Evolutionary conservation across 2,888 invertebrate species (phyloP).

Genomic region (Phalangium opilio): DNA sequence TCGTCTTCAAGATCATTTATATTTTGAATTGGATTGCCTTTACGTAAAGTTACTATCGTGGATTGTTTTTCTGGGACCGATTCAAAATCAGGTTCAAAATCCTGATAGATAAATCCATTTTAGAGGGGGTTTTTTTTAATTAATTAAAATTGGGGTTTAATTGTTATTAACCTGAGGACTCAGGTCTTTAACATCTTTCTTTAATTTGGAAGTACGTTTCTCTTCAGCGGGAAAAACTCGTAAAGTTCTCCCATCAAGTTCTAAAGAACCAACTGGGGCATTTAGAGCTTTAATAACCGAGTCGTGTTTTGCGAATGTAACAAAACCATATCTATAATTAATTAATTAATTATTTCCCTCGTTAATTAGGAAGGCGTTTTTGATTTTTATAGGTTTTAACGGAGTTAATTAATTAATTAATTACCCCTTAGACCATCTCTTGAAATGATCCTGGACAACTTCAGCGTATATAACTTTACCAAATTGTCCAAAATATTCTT

Average conservation of each 20-base stretch:
- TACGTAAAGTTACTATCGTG: background rate
- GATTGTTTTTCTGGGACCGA: background rate
- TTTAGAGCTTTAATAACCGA: slow-evolving; percentile 16
- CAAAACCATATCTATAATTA: slow-evolving; percentile 18
- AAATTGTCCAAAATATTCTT: slow-evolving; percentile 12
- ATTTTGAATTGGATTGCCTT: slow-evolving; percentile 4
- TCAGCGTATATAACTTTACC: slow-evolving; percentile 19
- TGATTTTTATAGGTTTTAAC: background rate
- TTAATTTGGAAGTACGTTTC: slow-evolving; percentile 15
- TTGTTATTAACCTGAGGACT: background rate
- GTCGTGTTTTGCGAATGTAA: slow-evolving; percentile 17
- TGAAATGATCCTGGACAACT: slow-evolving; percentile 19
- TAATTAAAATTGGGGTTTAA: too few species aligned
- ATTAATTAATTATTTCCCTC: background rate
- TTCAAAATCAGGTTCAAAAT: background rate
- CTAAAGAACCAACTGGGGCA: slow-evolving; percentile 9
- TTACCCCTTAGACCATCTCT: slow-evolving; percentile 15
- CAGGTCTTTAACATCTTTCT: slow-evolving; percentile 14
- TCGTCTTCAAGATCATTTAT: slow-evolving; percentile 19
- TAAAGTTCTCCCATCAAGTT: slow-evolving; percentile 11
- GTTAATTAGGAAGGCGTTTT: background rate
- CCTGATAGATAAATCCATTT: background rate
- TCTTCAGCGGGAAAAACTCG: slow-evolving; percentile 17
- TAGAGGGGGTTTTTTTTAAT: too few species aligned
- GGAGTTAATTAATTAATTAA: background rate